Percentiles rank a stretch among this genome's conserved stretches.
These are phyloP conservation scores for Ptilorrhoa leucosticta DNA, from an alignment of 2,113 vertebrate species.

Conservation along the genomic window DNA sequence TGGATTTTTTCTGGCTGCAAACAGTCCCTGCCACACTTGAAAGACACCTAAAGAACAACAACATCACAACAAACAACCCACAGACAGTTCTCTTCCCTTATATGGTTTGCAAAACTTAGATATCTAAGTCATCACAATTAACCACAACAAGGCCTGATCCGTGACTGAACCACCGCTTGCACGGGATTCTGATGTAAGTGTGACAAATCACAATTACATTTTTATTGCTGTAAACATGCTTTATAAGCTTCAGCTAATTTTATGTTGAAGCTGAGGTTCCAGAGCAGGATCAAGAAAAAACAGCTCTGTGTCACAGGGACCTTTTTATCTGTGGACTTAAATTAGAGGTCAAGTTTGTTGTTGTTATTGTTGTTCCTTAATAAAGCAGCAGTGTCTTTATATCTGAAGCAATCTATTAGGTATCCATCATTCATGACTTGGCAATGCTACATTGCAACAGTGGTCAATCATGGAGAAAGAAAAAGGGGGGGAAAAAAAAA, in stretches of 20 bases:
- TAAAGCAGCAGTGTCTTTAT: background rate
- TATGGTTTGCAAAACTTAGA: background rate
- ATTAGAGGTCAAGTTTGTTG: background rate
- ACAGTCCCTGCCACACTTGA: background rate
- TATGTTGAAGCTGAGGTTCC: background rate
- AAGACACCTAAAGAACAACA: slow-evolving; percentile 4
- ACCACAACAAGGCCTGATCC: background rate
- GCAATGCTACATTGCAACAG: background rate
- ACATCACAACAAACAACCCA: background rate
- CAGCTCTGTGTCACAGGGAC: background rate
- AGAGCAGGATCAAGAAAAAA: background rate
- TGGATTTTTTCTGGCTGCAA: background rate
- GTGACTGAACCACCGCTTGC: background rate
- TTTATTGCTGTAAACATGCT: background rate
- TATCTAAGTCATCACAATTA: background rate
- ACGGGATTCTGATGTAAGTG: fast-evolving
- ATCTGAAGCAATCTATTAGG: background rate
- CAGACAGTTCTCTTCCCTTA: background rate
- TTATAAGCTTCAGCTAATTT: background rate
- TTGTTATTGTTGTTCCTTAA: background rate
- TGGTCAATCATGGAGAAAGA: background rate
- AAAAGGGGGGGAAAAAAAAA: no score
- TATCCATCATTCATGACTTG: background rate
- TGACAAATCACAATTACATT: background rate
- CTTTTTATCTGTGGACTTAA: background rate